Base-by-base conservation (phyloP, 2,113 vertebrate genomes). In the Melanocharis versteri region DNA sequence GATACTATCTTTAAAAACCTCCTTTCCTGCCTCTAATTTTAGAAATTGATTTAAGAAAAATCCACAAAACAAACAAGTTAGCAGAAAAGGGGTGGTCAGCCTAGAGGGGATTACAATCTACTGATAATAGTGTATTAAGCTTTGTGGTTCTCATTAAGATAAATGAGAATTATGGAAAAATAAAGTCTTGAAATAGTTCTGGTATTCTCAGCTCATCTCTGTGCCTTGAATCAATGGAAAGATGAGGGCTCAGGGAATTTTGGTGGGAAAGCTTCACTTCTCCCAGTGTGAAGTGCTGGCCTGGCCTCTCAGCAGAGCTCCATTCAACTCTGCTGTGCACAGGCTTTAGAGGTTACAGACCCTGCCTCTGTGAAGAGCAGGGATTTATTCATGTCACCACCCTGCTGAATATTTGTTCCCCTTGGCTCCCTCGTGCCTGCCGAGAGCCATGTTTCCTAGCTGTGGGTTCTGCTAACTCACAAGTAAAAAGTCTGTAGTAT, bases 231-330 rank as follows among this genome's bases (percentile, higher is more conserved):
- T 61, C 42, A 33, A 23, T 28, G 12, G 62, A 75, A 58, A 42
- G 21, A 37, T 7, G 56, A 68, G 19, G 40, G 20, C 10, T 83
- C 24, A 16, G 17, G 19, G 56, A 61, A 57, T 81, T 69, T 47
- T 48, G n/a, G 20, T n/a, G 30, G 54, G n/a, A 70, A 91, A 84
- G 54, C 15, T 81, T 87, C 16, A 7, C 42, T 78, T 72, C 11
- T 51, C 13, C 18, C 33, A 27, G 44, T 1, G 2, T 1, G 2
- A 48, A 60, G 18, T 0, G 0, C 60, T 42, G 56, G 37, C 19
- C n/a, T 61, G 47, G 56, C 33, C 57, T 85, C 35, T 42, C 23
- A 56, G 50, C 4, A 6, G 22, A 80, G n/a, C 19, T 27, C 45
- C 18, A 11, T 23, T 61, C 31, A 23, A 8, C 44, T 20, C 0